Evolutionary conservation across 2,797 vertebrate genomes (phyloP), one percentile per base, ranked within the genome.

Genomic region (Molossus alvarezi): DNA sequence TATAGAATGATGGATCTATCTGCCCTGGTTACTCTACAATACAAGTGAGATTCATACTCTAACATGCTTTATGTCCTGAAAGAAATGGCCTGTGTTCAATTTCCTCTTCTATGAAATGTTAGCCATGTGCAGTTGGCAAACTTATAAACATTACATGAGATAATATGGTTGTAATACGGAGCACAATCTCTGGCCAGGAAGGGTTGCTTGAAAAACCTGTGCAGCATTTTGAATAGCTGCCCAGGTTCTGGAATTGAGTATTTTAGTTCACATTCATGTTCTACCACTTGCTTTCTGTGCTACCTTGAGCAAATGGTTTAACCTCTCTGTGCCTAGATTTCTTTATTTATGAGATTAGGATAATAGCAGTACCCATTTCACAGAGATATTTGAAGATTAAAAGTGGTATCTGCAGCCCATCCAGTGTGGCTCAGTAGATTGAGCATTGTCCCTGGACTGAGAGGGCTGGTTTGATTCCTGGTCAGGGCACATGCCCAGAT

Each of bases 351-450:
- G 55, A 89, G 79, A 53, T 65, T 17, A 86, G 21, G 6, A 79
- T 76, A 84, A 65, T 53, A 73, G 53, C 15, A 85, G 7, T 45
- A 60, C 1, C 29, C 4, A 57, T 10, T 79, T 85, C 14, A 57
- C 33, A 91, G 25, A 62, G 13, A 87, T 48, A 13, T 41, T 83
- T 89, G 73, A 90, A 14, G 20, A 69, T 55, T 72, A 87, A 95
- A 48, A 48, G 17, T 80, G 10, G 13, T 33, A 45, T 84, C 15
- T 80, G 1, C 29, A 58, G 41, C 41, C 41, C 41, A 6, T 45
- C 41, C 41, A 45, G 41, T 45, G 41, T 45, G 41, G 4, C 41
- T 45, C 41, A 45, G 41, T 45, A 6, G 41, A 45, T 45, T 45
- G 41, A 45, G 41, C 41, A 45, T 45, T 6, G 41, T 4, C 3